Evolutionary conservation across 2,888 invertebrate genomes (phyloP).

Genomic region (Temnothorax unifasciatus): DNA sequence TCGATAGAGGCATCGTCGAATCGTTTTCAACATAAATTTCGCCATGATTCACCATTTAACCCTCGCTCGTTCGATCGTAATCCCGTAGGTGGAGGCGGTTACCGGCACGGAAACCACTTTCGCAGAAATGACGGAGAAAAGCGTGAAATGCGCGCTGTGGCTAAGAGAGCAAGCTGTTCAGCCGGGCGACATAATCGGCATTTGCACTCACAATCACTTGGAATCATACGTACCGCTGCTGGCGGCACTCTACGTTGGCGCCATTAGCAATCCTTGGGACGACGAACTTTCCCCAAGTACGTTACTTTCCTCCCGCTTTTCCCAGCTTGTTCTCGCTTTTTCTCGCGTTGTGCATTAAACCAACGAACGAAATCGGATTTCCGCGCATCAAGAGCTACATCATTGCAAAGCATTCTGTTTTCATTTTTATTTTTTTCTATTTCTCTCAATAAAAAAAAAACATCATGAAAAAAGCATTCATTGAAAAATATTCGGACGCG

Average conservation of each 20-base stretch:
- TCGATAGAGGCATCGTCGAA: not conserved
- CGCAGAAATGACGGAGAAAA: slow-evolving; percentile 74
- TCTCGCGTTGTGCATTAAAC: not conserved
- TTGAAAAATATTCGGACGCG: not conserved
- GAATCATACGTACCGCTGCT: slow-evolving; percentile 77
- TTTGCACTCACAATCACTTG: slow-evolving; percentile 78
- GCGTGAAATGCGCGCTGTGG: slow-evolving; percentile 80
- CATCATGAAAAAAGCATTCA: not conserved
- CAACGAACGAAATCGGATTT: slow-evolving; percentile 20
- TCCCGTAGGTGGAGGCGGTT: slow-evolving; percentile 74
- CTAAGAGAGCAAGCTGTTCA: slow-evolving; percentile 74
- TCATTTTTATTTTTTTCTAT: not conserved
- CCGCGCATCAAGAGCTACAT: not conserved
- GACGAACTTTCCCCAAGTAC: slow-evolving; percentile 75
- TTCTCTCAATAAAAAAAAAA: slow-evolving; percentile 15
- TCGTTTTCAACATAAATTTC: slow-evolving; percentile 41
- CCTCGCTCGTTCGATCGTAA: slow-evolving; percentile 15
- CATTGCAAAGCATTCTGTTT: not conserved
- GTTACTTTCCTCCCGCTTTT: slow-evolving; percentile 15
- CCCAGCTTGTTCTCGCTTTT: not conserved
- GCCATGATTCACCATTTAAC: slow-evolving; percentile 31
- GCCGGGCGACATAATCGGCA: slow-evolving; percentile 74
- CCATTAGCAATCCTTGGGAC: slow-evolving; percentile 79
- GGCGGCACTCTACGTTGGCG: slow-evolving; percentile 76
- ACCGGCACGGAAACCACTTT: slow-evolving; percentile 73